Base-by-base conservation (phyloP, 2,888 invertebrate species). In the Coecobrya sp. region DNA sequence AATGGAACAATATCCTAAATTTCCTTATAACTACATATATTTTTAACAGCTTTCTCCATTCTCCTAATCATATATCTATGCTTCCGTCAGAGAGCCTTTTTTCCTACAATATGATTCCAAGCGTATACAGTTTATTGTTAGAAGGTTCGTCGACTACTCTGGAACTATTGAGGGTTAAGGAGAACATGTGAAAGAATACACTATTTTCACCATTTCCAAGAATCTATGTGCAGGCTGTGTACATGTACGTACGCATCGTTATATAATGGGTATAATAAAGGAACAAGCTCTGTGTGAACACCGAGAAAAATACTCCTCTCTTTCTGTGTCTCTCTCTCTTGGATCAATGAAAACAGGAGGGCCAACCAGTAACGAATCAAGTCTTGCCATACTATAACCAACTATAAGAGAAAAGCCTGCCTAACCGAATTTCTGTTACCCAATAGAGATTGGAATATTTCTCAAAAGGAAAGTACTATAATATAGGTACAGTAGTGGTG, bases 321-420 rank as follows among this genome's bases (percentile, higher is more conserved):
- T 87, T 62, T 65, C 73, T 82, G 36, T 70, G 52, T 89, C 84
- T 73, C 42, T 76, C 62, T 89, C 84, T 73, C 42, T 76, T 86
- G 91, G 93, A 94, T 94, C 94, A 94, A 94, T 94, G 94, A 94
- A 93, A 94, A 93, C 93, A 94, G 93, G 94, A 94, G 93, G 93
- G 65, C 91, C 92, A 91, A 90, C 92, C 84, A 90, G 76, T 87
- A 89, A 93, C 93, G 93, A 93, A 93, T 93, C 93, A 92, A 92
- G 89, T 90, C 81, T 90, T 92, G 82, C 92, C 90, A 70, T 81
- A 86, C 36, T 93, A 93, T 92, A 92, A 86, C 82, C 55, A 81
- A 52, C 89, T 92, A 92, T 92, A 93, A 89, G 89, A 90, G 89
- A 79, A 92, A 92, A 82, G 93, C 89, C 92, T 90, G 92, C 92